These are phyloP conservation scores for Micrasema minimum DNA, from an alignment of 1,140 invertebrate species.

Conservation along the genomic window DNA sequence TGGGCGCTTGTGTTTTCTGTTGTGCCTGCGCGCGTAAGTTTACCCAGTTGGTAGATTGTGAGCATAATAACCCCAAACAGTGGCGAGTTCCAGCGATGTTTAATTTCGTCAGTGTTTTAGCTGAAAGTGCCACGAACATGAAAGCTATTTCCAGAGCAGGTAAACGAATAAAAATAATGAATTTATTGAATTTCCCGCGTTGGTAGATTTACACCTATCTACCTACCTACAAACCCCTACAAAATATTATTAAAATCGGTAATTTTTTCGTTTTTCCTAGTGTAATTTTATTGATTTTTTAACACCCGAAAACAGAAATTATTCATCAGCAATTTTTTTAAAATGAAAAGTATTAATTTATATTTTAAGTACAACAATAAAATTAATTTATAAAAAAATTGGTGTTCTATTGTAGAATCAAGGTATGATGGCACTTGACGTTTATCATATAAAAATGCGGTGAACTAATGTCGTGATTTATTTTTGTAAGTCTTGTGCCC, in stretches of 20 bases:
- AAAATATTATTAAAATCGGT: neutral
- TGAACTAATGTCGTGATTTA: too few species aligned
- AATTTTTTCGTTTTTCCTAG: neutral
- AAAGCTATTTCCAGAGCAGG: constrained; percentile 33
- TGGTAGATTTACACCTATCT: neutral
- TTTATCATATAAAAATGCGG: too few species aligned
- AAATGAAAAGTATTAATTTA: too few species aligned
- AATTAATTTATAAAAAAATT: too few species aligned
- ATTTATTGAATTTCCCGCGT: neutral
- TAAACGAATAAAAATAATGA: constrained; percentile 3
- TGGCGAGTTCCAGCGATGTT: constrained; percentile 2
- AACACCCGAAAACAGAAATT: neutral
- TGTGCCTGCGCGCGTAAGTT: neutral
- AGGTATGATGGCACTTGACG: too few species aligned
- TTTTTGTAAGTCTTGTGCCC: too few species aligned
- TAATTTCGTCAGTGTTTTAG: constrained; percentile 13
- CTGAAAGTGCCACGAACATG: constrained; percentile 31
- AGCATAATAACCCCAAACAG: neutral
- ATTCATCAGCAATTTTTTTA: neutral
- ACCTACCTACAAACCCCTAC: too few species aligned
- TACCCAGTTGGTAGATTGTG: neutral
- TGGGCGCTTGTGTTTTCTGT: neutral
- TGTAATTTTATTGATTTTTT: neutral
- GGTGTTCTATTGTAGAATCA: too few species aligned
- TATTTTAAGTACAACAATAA: too few species aligned